Conservation (phyloP, 30 jellyfish, hydroid and myxozoan species). For the Clytia hemisphaerica region DNA sequence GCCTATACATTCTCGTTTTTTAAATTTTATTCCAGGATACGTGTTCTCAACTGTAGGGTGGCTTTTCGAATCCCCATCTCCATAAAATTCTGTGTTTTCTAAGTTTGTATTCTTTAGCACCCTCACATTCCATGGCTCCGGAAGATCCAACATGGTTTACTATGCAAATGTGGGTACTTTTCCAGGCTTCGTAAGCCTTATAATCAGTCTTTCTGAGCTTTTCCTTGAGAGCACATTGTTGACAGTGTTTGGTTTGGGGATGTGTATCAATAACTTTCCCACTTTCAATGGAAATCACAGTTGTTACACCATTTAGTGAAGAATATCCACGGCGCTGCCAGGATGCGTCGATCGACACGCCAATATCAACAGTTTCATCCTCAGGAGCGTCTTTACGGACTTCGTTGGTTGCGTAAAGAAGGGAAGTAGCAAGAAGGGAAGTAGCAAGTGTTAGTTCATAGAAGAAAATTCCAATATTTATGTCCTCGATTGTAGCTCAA, state of each 20-base stretch:
- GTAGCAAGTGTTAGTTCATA: too few relatives aligned
- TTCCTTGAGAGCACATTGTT: neutral
- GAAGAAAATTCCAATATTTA: too few relatives aligned
- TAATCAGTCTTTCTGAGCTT: neutral
- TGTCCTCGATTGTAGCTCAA: too few relatives aligned
- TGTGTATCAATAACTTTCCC: conserved; percentile 13
- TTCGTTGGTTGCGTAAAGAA: too few relatives aligned
- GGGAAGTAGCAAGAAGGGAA: too few relatives aligned
- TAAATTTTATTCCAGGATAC: conserved; percentile 17
- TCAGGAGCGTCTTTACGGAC: too few relatives aligned
- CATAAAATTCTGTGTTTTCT: conserved; percentile 25
- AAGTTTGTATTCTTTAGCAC: too few relatives aligned
- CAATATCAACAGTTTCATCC: neutral
- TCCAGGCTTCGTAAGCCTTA: conserved; percentile 1
- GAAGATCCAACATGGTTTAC: conserved; percentile 8
- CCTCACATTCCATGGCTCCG: neutral
- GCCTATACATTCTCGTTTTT: conserved; percentile 35
- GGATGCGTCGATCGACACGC: conserved; percentile 6
- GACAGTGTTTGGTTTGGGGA: neutral
- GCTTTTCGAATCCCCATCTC: conserved; percentile 38
- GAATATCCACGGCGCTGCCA: conserved; percentile 22
- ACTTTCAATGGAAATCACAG: neutral
- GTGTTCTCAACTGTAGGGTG: conserved; percentile 4
- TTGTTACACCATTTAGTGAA: too few relatives aligned
- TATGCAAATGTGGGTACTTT: neutral